These are phyloP conservation scores for Stenichneumon culpator DNA, from an alignment of 2,888 invertebrate genomes.

Conservation along the genomic window DNA sequence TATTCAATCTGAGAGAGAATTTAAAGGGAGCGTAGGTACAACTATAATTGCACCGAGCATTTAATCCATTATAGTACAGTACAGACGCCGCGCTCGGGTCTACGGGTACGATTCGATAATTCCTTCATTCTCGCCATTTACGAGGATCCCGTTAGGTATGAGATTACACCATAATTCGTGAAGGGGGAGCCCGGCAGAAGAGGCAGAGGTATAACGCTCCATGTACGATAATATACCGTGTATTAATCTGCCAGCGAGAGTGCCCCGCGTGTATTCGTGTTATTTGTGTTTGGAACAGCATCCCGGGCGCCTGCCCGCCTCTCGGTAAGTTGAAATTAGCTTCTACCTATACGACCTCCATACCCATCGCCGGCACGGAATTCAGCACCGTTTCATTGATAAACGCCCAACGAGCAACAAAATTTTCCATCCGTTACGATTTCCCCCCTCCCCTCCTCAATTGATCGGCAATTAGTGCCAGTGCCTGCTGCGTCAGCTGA, in stretches of 20 bases:
- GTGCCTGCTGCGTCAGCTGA: conserved; percentile 36
- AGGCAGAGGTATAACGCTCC: conserved; percentile 40
- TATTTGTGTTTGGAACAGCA: conserved; percentile 40
- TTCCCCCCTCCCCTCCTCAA: not conserved
- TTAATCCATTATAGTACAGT: conserved; percentile 50
- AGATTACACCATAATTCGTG: conserved; percentile 63
- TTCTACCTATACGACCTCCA: not conserved
- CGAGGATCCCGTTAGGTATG: conserved; percentile 55
- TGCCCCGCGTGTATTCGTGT: conserved; percentile 8
- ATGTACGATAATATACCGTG: conserved; percentile 57
- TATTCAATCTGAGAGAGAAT: conserved; percentile 17
- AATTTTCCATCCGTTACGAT: conserved; percentile 54
- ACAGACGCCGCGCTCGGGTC: not conserved
- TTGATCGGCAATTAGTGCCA: conserved; percentile 59
- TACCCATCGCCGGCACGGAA: conserved; percentile 39
- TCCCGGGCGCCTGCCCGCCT: conserved; percentile 1
- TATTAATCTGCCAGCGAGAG: conserved; percentile 52
- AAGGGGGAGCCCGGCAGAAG: conserved; percentile 38
- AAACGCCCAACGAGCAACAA: conserved; percentile 56
- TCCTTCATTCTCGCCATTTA: conserved; percentile 61
- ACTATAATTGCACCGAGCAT: conserved; percentile 50
- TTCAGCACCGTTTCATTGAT: conserved; percentile 64
- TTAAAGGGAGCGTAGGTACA: conserved; percentile 36
- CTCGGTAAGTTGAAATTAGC: conserved; percentile 61
- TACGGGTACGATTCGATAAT: conserved; percentile 57